Percentiles rank a stretch among this genome's conserved stretches.
phyloP scores from a whole-genome alignment of 2,888 invertebrate genomes.

The Epinotia nisella region DNA sequence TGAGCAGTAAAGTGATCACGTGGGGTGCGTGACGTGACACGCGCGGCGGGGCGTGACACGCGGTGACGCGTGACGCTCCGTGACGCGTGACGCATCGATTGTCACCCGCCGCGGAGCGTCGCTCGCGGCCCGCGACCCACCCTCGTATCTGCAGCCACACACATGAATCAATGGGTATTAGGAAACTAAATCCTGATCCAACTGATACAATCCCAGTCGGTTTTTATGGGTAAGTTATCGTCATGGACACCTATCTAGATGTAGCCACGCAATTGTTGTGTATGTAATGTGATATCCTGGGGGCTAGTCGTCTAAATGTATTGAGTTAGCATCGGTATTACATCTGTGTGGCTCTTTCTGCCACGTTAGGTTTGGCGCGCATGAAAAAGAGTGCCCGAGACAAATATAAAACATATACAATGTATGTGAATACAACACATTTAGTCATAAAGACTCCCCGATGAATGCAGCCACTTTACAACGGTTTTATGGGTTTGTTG shows the following conservation, averaged over 20 bases:
- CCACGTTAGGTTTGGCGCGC: too few species aligned
- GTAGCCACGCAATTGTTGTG: background rate
- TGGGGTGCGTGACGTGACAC: background rate
- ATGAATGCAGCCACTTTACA: background rate
- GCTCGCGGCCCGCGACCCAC: background rate
- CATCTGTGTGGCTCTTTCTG: background rate
- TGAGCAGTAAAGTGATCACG: background rate
- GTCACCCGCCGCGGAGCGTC: background rate
- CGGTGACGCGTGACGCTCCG: background rate
- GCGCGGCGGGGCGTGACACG: background rate
- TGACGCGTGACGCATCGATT: constrained; percentile 3
- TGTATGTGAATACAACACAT: too few species aligned
- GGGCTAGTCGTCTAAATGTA: background rate
- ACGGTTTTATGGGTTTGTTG: background rate
- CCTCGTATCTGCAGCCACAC: background rate
- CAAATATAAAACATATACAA: too few species aligned
- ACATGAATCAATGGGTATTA: background rate
- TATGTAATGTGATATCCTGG: background rate
- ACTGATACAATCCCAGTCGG: background rate
- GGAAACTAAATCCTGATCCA: background rate
- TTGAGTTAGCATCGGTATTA: background rate
- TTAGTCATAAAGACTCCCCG: too few species aligned
- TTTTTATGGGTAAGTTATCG: background rate
- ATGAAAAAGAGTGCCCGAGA: too few species aligned
- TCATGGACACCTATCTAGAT: background rate